These are phyloP conservation scores for Vombatus ursinus DNA, from an alignment of 2,113 vertebrate genomes.

Conservation along the genomic window DNA sequence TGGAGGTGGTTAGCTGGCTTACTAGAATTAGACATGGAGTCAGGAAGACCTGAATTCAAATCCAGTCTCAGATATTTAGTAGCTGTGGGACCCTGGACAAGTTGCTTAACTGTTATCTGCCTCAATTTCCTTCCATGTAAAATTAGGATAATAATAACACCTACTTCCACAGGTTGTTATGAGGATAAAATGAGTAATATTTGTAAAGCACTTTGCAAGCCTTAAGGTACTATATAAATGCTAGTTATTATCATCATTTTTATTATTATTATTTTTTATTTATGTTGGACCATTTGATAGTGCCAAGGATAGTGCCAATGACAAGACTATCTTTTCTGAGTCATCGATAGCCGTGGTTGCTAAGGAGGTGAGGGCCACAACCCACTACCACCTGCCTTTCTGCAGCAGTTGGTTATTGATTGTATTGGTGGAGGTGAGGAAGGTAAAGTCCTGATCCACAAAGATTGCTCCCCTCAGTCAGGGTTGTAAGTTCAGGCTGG, in stretches of 20 bases:
- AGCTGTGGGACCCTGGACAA: neutral
- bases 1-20: neutral
- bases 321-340: neutral
- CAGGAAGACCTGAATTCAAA: neutral
- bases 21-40: neutral
- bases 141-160: neutral
- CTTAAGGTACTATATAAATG: neutral
- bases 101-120: neutral
- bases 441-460: neutral
- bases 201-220: neutral
- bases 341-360: neutral
- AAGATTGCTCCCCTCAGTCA: neutral
- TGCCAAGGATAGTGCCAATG: no score
- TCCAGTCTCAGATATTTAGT: neutral
- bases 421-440: neutral
- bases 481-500: neutral
- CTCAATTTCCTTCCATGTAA: neutral
- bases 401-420: neutral
- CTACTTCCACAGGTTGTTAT: neutral
- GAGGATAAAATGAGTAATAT: neutral
- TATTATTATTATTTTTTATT: neutral
- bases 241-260: neutral
- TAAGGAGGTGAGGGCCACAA: neutral
- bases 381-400: neutral
- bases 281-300: neutral